Conservation (phyloP, 2,797 vertebrate species). For the Chromis chromis region DNA sequence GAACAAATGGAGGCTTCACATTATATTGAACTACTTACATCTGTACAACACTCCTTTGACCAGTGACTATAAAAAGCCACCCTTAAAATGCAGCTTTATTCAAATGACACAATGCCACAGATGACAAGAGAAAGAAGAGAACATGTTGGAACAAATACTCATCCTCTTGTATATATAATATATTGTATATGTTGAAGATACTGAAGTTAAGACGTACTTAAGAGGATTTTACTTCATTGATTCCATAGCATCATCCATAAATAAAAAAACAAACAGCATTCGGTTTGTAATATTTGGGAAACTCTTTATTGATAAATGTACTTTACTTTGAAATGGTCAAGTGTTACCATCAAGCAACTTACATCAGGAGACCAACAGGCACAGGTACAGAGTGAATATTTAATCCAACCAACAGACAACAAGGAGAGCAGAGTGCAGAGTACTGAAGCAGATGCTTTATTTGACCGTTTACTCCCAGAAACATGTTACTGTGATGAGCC, state of each 20-base stretch:
- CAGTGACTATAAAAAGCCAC: too few species aligned
- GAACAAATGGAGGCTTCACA: too few species aligned
- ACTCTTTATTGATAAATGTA: slow-evolving; percentile 76
- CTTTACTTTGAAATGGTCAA: slow-evolving; percentile 52
- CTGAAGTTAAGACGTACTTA: too few species aligned
- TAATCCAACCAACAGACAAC: slow-evolving; percentile 22
- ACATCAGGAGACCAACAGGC: slow-evolving; percentile 50
- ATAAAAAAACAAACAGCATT: neutral
- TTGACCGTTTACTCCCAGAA: neutral
- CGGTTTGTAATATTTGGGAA: slow-evolving; percentile 46
- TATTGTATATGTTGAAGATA: too few species aligned
- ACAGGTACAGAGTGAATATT: slow-evolving; percentile 35
- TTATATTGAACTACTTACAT: too few species aligned
- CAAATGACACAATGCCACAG: too few species aligned
- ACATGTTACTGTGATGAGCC: neutral
- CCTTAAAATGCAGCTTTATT: too few species aligned
- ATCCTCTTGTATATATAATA: too few species aligned
- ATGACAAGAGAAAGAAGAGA: too few species aligned
- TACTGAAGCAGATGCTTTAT: slow-evolving; percentile 35
- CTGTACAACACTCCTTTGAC: too few species aligned
- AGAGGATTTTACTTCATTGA: too few species aligned
- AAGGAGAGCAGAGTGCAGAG: slow-evolving; percentile 13
- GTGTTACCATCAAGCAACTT: slow-evolving; percentile 46
- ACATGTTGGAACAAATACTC: too few species aligned
- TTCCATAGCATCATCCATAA: neutral